Evolutionary conservation across 2,888 invertebrate genomes (phyloP), one percentile per base, ranked within the genome.

Genomic region (Pycnomerus fuliginosus): DNA sequence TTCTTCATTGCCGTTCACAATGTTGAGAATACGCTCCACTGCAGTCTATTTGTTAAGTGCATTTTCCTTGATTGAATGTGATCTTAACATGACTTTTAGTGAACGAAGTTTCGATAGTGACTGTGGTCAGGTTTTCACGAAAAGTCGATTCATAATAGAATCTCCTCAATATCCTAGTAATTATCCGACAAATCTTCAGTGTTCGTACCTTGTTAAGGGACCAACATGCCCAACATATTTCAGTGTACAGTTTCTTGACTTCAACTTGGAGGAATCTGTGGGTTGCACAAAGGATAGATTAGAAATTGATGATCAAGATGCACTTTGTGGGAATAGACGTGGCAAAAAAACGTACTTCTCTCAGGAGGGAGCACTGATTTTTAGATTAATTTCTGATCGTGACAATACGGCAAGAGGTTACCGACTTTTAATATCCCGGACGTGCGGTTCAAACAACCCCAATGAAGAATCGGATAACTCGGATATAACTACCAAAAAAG

Each of bases 221-320:
- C 70, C 65, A 0, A 52, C 67, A 3, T 80, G 80, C 49, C 70
- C 75, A 8, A 75, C 74, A 31, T 68, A 72, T 30, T 80, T 76
- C 55, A 73, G 76, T 44, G 66, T 82, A 16, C 74, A 78, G 53
- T 80, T 81, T 56, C 58, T 80, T 25, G 76, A 80, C 57, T 81
- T 82, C 52, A 61, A 72, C 42, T 47, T 81, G 24, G 72, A 73
- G 52, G 45, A 71, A 1, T 75, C 79, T 2, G 52, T 61, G 3
- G 74, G 74, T 43, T 82, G 81, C 61, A 59, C 56, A 3, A 71
- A 72, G 24, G 79, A 79, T 61, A 73, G 75, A 42, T 56, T 82
- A 29, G 74, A 75, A 51, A 69, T 81, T 28, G 75, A 74, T 0
- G 62, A 74, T 39, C 62, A 65, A 23, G 70, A 76, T 49, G 65